Conservation (phyloP, 2,888 invertebrate genomes). For the Cheilosia vulpina region DNA sequence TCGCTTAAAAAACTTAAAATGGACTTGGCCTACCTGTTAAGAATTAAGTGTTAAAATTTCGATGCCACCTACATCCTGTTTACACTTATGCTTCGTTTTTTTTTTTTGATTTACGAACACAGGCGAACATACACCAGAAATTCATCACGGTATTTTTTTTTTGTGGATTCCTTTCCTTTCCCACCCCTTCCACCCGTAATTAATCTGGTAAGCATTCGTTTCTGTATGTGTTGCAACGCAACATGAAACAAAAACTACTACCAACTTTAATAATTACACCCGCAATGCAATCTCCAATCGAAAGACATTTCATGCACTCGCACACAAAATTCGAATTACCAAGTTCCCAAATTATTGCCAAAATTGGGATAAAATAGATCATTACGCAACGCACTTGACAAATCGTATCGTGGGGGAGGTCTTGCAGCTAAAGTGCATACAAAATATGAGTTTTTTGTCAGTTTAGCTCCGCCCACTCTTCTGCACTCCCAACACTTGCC, state of each 20-base stretch:
- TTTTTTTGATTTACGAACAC: too few relatives aligned
- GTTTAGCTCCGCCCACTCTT: not conserved
- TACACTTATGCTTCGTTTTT: too few relatives aligned
- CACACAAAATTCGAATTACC: not conserved
- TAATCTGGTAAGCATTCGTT: too few relatives aligned
- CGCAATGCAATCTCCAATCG: not conserved
- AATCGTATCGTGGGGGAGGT: not conserved
- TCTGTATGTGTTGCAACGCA: conserved; percentile 1
- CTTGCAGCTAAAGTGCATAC: not conserved
- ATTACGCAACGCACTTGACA: not conserved
- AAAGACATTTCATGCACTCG: not conserved
- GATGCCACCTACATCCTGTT: too few relatives aligned
- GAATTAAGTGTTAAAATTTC: too few relatives aligned
- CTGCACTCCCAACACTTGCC: not conserved
- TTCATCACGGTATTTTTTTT: too few relatives aligned
- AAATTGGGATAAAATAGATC: not conserved
- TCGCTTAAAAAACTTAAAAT: too few relatives aligned
- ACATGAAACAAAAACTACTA: not conserved
- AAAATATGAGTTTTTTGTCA: not conserved
- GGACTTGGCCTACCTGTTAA: too few relatives aligned
- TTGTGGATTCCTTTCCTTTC: too few relatives aligned
- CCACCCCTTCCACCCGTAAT: too few relatives aligned
- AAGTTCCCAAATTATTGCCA: not conserved
- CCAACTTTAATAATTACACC: not conserved
- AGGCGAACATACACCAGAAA: too few relatives aligned